Conservation (phyloP, 1,140 invertebrate species). For the Triops longicaudatus region DNA sequence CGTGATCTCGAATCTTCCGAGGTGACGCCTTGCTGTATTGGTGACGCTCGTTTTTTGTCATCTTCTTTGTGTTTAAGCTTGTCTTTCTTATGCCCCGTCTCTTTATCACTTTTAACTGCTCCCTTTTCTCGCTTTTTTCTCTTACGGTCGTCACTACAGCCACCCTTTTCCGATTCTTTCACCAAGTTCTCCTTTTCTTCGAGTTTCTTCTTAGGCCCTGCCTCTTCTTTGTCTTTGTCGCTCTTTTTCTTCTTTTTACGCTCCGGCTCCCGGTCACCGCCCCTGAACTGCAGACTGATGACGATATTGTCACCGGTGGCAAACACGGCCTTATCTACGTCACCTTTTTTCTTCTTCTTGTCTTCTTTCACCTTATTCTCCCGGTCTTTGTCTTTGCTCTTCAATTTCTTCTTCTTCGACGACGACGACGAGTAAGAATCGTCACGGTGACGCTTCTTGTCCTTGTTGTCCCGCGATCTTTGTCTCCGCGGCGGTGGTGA, state of each 20-base stretch:
- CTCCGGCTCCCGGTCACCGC: slow-evolving; percentile 31
- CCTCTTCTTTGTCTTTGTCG: slow-evolving; percentile 28
- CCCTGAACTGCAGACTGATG: slow-evolving; percentile 76
- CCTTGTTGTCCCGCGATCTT: slow-evolving; percentile 30
- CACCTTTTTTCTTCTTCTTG: slow-evolving; percentile 33
- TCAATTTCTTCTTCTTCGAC: slow-evolving; percentile 39
- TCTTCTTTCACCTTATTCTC: slow-evolving; percentile 28
- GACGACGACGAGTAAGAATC: slow-evolving; percentile 39
- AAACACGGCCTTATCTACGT: slow-evolving; percentile 67
- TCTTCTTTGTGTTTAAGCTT: background rate
- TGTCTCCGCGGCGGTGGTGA: slow-evolving; percentile 16
- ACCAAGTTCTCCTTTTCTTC: slow-evolving; percentile 27
- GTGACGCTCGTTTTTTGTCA: background rate
- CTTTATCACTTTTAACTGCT: slow-evolving; percentile 16
- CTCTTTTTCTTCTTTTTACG: slow-evolving; percentile 31
- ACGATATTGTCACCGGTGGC: slow-evolving; percentile 84
- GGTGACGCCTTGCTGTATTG: background rate
- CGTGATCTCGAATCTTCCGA: background rate
- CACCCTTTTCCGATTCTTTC: background rate
- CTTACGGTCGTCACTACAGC: background rate
- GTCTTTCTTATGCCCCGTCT: background rate
- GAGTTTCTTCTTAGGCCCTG: slow-evolving; percentile 26
- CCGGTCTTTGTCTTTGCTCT: slow-evolving; percentile 32
- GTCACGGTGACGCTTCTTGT: background rate
- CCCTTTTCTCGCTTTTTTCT: background rate